A percentile compares a stretch with the other conserved stretches of the same genome.
phyloP scores from a whole-genome alignment of 2,888 invertebrate genomes.

The Parelbella ahira region DNA sequence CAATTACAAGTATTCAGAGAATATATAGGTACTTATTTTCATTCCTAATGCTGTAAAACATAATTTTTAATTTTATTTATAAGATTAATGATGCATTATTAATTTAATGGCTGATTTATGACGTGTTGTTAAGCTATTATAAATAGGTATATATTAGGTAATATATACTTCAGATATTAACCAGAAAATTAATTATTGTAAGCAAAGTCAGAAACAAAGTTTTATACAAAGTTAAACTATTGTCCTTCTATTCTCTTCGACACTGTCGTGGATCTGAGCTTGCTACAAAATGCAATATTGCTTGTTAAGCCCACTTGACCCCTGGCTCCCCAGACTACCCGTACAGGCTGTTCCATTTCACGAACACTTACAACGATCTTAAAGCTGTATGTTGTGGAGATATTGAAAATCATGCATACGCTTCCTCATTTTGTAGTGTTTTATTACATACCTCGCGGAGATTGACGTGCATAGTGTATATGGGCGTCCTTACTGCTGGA shows the following conservation, averaged over 20 bases:
- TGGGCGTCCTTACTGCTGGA: too few species aligned
- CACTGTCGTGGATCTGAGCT: too few species aligned
- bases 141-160: too few species aligned
- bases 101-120: too few species aligned
- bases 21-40: too few species aligned
- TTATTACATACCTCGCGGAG: constrained; percentile 1
- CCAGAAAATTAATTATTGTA: neutral
- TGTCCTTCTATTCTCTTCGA: constrained; percentile 13
- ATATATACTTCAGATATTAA: too few species aligned
- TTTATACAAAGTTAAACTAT: constrained; percentile 1
- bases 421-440: constrained; percentile 4
- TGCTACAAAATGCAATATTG: constrained; percentile 68
- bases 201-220: too few species aligned
- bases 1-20: too few species aligned
- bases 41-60: too few species aligned
- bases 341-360: constrained; percentile 49
- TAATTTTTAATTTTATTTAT: too few species aligned
- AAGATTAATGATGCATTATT: too few species aligned
- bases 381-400: constrained; percentile 17
- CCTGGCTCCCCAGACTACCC: constrained; percentile 34
- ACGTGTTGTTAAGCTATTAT: too few species aligned
- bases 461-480: constrained; percentile 2
- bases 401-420: constrained; percentile 29
- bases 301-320: constrained; percentile 74
- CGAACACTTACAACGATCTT: constrained; percentile 16